Percentiles rank a stretch among this genome's conserved stretches.
Conservation (phyloP, 1,140 invertebrate genomes). For the Colletes gigas region DNA sequence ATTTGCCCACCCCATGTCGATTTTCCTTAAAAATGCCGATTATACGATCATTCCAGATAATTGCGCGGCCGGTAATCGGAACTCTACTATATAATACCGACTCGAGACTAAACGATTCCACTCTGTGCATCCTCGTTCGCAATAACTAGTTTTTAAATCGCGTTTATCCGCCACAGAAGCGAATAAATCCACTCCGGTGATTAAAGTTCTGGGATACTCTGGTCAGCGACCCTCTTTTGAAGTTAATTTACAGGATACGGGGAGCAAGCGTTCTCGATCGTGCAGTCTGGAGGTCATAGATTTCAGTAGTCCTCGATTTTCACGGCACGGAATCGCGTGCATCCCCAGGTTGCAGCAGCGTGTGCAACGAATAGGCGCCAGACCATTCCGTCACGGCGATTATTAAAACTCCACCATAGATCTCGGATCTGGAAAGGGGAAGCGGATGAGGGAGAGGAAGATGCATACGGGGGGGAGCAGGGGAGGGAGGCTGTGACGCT, state of each 20-base stretch:
- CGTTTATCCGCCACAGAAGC: too few relatives aligned
- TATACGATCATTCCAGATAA: too few relatives aligned
- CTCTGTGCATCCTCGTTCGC: too few relatives aligned
- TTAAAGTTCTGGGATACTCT: background rate
- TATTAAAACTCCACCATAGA: slow-evolving; percentile 44
- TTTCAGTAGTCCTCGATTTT: slow-evolving; percentile 32
- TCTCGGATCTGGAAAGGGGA: background rate
- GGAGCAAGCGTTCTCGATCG: slow-evolving; percentile 36
- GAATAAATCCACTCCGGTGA: too few relatives aligned
- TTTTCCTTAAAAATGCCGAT: too few relatives aligned
- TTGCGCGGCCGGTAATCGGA: too few relatives aligned
- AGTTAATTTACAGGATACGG: slow-evolving; percentile 18
- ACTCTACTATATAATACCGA: too few relatives aligned
- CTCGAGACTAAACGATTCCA: too few relatives aligned
- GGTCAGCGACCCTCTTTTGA: background rate
- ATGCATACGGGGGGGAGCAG: background rate
- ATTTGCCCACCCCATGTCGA: too few relatives aligned
- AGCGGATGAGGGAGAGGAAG: background rate
- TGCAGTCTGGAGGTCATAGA: slow-evolving; percentile 18
- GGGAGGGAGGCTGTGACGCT: slow-evolving; percentile 26
- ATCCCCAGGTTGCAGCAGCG: background rate
- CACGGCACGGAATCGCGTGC: slow-evolving; percentile 13
- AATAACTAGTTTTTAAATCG: too few relatives aligned
- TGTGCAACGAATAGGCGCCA: slow-evolving; percentile 23
- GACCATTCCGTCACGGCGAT: slow-evolving; percentile 45